Base-by-base conservation (phyloP, 2,888 invertebrate genomes). In the Drosophila robusta region DNA sequence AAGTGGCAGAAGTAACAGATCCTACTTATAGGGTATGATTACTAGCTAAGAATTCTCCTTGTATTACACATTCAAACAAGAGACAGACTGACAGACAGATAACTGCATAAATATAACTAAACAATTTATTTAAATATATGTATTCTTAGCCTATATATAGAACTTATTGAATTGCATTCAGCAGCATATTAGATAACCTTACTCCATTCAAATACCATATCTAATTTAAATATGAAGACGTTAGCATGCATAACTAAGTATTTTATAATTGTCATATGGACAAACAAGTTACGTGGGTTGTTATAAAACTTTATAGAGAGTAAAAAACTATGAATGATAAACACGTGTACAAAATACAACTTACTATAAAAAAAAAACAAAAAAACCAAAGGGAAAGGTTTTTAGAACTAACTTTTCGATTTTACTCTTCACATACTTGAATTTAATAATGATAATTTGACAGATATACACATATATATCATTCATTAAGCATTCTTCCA, bases 221-320 rank as follows among this genome's bases (percentile, higher is more conserved):
- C 29, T 8, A 29, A 9, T 29, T 29, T 29, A 9, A 29, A 29
- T 29, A 34, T 47, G 47, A 47, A 47, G 47, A 47, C 18, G 34
- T 18, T 39, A 26, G 14, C 29, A 16, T 34, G 32, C 44, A 29
- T 57, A 22, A 36, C 36, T 45, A 29, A 52, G 44, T 29, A 42
- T 44, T 26, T 50, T 24, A 49, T 51, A 39, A 47, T 51, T 64
- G 39, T 38, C 12, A 8, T 36, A 22, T 12, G 18, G 6, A 26
- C 41, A 42, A 42, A 42, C 36, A 16, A 14, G 42, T 45, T 44
- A 34, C 24, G 7, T 18, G 8, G 26, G 14, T 26, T 36, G 70
- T 16, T 36, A 9, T 16, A 32, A 32, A 29, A 11, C 7, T 22
- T 38, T 18, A 4, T 16, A 16, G 12, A 6, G 34, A 50, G 8